phyloP scores from a whole-genome alignment of 2,797 vertebrate genomes.

The Vireo griseus region DNA sequence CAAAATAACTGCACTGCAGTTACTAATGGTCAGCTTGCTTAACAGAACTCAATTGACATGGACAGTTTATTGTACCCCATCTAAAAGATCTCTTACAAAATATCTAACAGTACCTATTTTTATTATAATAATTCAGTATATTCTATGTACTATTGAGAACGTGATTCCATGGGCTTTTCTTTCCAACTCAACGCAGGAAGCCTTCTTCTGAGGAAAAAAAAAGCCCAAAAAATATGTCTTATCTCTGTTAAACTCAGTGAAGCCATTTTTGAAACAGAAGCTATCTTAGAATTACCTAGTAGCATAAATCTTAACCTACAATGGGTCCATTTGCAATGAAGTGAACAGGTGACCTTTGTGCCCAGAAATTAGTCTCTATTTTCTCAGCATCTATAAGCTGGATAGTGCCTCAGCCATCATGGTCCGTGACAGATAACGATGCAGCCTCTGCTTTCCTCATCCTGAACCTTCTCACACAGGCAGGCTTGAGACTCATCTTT shows the following conservation, averaged over 20 bases:
- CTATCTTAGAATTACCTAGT: not conserved
- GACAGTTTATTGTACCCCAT: not conserved
- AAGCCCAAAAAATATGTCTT: not conserved
- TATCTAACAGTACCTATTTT: not conserved
- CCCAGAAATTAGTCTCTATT: not conserved
- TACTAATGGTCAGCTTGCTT: not conserved
- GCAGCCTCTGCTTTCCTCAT: not conserved
- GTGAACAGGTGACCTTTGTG: not conserved
- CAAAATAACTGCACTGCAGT: not conserved
- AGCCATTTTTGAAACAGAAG: not conserved
- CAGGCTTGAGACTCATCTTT: not conserved
- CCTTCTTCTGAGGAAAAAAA: not conserved
- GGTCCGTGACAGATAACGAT: fast-evolving
- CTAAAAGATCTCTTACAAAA: not conserved
- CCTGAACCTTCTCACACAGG: not conserved
- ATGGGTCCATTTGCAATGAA: not conserved
- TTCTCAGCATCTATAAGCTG: not conserved
- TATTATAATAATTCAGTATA: not conserved
- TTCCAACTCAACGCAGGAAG: not conserved
- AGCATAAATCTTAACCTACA: not conserved
- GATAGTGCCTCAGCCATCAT: not conserved
- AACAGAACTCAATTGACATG: not conserved
- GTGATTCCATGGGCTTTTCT: not conserved
- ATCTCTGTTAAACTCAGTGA: not conserved
- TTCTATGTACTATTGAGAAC: not conserved